These are phyloP conservation scores for Teinopalpus imperialis DNA, from an alignment of 2,888 invertebrate species.

Conservation along the genomic window DNA sequence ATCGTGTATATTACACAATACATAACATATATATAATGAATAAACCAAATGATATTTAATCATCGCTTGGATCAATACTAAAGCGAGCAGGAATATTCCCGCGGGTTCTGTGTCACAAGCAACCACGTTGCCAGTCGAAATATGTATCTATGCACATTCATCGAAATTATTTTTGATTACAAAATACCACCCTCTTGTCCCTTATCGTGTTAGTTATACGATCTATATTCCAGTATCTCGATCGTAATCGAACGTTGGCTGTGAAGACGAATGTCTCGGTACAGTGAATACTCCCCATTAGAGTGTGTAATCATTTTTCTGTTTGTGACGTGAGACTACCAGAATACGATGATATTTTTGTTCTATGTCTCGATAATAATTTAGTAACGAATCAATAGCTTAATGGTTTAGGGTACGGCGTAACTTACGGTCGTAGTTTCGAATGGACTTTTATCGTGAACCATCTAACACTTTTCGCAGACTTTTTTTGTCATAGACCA, in stretches of 20 bases:
- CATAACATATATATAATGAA: too few species aligned
- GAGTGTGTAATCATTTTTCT: slow-evolving; percentile 23
- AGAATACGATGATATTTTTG: slow-evolving; percentile 13
- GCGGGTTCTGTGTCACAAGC: slow-evolving; percentile 5
- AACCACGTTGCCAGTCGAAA: slow-evolving; percentile 3
- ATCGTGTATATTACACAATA: too few species aligned
- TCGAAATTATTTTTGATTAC: slow-evolving; percentile 6
- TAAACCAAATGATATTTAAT: slow-evolving; percentile 10
- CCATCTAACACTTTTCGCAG: too few species aligned
- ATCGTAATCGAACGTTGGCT: too few species aligned
- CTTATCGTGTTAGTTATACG: not conserved
- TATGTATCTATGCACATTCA: slow-evolving; percentile 17
- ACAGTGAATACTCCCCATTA: slow-evolving; percentile 11
- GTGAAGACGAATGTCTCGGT: not conserved
- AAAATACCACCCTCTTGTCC: too few species aligned
- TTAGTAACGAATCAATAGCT: too few species aligned
- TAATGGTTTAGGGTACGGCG: too few species aligned
- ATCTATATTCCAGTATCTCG: not conserved
- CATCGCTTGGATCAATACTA: slow-evolving; percentile 2
- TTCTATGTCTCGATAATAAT: too few species aligned
- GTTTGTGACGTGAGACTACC: slow-evolving; percentile 8
- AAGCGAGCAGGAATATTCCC: not conserved
- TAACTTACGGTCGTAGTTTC: too few species aligned
- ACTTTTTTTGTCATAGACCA: too few species aligned
- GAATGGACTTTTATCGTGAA: too few species aligned